Evolutionary conservation across 2,113 vertebrate genomes (phyloP), one percentile per base, ranked within the genome.

Genomic region (Ctenomys sociabilis): DNA sequence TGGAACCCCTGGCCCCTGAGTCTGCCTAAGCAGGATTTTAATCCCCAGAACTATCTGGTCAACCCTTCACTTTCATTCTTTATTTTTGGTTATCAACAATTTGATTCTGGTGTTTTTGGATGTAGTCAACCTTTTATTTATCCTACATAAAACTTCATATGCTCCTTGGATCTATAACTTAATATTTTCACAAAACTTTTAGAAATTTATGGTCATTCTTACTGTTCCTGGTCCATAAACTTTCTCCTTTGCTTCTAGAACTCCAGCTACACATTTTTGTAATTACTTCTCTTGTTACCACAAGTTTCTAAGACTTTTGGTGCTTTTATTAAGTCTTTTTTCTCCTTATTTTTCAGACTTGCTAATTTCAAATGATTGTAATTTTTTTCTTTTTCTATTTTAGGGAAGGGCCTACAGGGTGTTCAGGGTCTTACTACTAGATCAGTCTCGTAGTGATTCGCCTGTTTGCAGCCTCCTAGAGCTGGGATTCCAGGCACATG

Each of bases 281-380:
- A 13, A 49, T 21, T 59, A 16, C 13, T 81, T 54, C 22, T 86
- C 17, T 52, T 81, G 7, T 54, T 73, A 40, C 4, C 26, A 12
- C 12, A 49, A 35, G 13, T 84, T 17, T 4, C 35, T 43, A 94
- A 78, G n/a, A 35, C 17, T 54, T 19, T 49, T 86, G 3, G 40
- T 45, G 11, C 45, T 32, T 77, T 96, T 63, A 30, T 37, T 85
- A 1, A 68, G 28, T 91, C 8, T 37, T 37, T 92, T 82, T 35
- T n/a, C 4, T 84, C 30, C 37, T 14, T 70, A 26, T 72, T 84
- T 93, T 80, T 83, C 17, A 80, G 11, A 90, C 4, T 66, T 32
- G 52, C 35, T 90, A 64, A 90, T 87, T 94, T 95, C 28, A 54
- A 49, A 49, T 89, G n/a, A 40, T 94, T 87, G 43, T 49, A 49